Evolutionary conservation across 2,888 invertebrate species (phyloP), one percentile per base, ranked within the genome.

Genomic region (Scrobipalpa atriplicella): DNA sequence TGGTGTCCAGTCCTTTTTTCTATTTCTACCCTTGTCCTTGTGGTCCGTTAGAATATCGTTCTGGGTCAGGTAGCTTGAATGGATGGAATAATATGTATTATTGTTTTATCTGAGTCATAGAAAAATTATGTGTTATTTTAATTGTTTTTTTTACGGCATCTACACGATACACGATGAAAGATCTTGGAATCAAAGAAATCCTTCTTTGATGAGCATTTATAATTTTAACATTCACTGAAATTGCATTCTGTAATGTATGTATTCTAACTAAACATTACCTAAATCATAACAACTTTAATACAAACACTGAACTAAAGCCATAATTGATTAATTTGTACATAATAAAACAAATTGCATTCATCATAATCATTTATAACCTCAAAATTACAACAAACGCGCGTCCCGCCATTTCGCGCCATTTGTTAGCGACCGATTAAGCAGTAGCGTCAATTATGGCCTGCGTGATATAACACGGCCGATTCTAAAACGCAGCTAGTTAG

Each of bases 381-480:
- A 68, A 63, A 60, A 64, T 62, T 43, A 41, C n/a, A 51, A 64
- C 47, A 9, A 16, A 21, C 64, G 72, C 29, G 29, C 29, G 29
- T 29, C 29, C 29, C 29, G 29, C 78, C 80, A 84, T 85, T 89
- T 87, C 82, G 79, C 85, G 86, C 84, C 82, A 87, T 88, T 88
- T 81, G 85, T 84, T 82, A 82, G 79, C 78, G 72, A 72, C 78
- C 77, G 82, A 85, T 85, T 84, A 86, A 54, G 16, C 87, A 80
- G 88, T 87, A 88, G 87, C 81, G 72, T 78, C 84, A 88, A 87
- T 89, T 88, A 87, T 60, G 19, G 18, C 8, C 39, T 19, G 16
- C 54, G 47, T 41, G n/a, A 13, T 18, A 39, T 60, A 65, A 66
- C 41, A 62, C 65, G 39, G 41, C 62, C 41, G 18, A 65, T 54